A percentile compares a stretch with the other conserved stretches of the same genome.
Conservation (phyloP, 1,140 invertebrate species). For the Andrena cerasifolii region DNA sequence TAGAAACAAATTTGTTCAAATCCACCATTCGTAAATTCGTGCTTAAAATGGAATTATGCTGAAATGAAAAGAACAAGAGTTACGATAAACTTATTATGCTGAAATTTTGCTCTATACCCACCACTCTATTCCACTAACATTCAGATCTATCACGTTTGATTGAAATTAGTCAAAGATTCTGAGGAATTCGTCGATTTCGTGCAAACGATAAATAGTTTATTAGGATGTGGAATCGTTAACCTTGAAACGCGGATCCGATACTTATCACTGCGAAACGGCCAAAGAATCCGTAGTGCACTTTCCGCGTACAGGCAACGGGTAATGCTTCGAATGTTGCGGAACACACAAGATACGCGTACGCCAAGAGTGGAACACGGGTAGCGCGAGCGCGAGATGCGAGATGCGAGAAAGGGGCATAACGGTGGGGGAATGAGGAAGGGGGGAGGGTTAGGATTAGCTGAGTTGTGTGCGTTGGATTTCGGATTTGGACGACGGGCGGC, state of each 20-base stretch:
- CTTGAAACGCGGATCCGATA: not conserved
- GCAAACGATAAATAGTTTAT: constrained; percentile 4
- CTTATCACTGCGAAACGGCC: not conserved
- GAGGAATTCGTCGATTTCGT: constrained; percentile 13
- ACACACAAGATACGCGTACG: constrained; percentile 59
- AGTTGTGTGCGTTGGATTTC: constrained; percentile 80
- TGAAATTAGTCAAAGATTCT: not conserved
- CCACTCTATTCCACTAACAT: too few relatives aligned
- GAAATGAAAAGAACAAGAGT: too few relatives aligned
- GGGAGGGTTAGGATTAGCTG: constrained; percentile 76
- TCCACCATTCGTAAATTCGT: too few relatives aligned
- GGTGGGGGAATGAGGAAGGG: constrained; percentile 31
- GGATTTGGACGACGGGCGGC: constrained; percentile 75
- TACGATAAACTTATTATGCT: not conserved
- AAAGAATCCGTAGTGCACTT: constrained; percentile 2
- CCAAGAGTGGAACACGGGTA: constrained; percentile 47
- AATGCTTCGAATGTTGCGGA: constrained; percentile 56
- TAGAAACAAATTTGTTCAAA: too few relatives aligned
- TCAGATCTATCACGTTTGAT: not conserved
- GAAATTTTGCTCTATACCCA: not conserved
- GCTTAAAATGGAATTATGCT: too few relatives aligned
- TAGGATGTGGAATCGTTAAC: not conserved
- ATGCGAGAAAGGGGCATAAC: constrained; percentile 27
- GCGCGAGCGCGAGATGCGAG: constrained; percentile 32
- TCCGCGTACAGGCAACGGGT: constrained; percentile 66